Base-by-base conservation (phyloP, 2,888 invertebrate species). In the Ochlodes sylvanus region DNA sequence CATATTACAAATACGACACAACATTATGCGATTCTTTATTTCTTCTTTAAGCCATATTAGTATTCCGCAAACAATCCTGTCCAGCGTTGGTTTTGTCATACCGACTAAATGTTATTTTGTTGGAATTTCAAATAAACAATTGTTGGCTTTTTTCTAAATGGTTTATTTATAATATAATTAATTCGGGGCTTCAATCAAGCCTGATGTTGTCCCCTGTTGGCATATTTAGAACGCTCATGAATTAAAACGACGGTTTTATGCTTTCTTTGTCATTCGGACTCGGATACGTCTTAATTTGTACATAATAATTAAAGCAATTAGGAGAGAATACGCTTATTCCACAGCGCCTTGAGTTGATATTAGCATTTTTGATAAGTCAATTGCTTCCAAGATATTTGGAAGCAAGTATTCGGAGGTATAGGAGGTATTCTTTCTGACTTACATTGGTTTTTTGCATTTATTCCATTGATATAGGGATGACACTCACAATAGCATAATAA, bases 1-100 rank as follows among this genome's bases (percentile, higher is more conserved):
- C 92, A 90, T 90, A 91, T 90, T 91, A 92, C 92, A 92, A 93
- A 93, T 93, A 91, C 92, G 90, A 93, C 89, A 92, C 87, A 90
- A 86, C 84, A 90, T 92, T 91, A 91, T 91, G 84, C 89, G 85
- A 86, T 89, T 88, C 88, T 92, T 92, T 92, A 92, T 92, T 93
- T 92, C 89, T 92, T 92, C 89, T 92, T 92, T 90, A 92, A 87
- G 83, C 82, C 88, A 88, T 92, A 92, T 93, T 93, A 92, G 92
- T 92, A 93, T 93, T 92, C 92, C 82, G 85, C 88, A 86, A 92
- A 92, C 90, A 90, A 88, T 84, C 85, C 88, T 85, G 89, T 83
- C 85, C 89, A 85, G 85, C 87, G 83, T 80, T 88, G 89, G 92
- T 93, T 93, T 92, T 92, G 92, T 91, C 90, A 92, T 92, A 89